Base-by-base conservation (phyloP, 2,888 invertebrate species). In the Saturnia japonica region DNA sequence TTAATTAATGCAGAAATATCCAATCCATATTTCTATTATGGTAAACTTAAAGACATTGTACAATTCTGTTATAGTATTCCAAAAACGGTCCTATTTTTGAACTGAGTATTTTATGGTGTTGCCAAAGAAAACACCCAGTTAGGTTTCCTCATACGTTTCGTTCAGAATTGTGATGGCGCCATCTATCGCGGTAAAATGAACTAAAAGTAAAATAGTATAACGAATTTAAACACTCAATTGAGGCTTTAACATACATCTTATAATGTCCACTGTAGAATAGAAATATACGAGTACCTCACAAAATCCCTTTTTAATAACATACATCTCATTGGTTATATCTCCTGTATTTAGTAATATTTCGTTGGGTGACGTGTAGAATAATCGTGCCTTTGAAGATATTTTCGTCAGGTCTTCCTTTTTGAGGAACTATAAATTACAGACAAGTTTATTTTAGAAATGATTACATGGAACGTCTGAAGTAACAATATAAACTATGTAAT, bases 301-400 rank as follows among this genome's bases (percentile, higher is more conserved):
- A 16, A 87, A 88, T 0, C 92, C 92, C 47, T 84, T 85, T 69
- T 88, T 90, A 64, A 92, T 87, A 62, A 92, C 82, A 68, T 88
- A 91, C 68, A 92, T 88, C 76, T 92, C 92, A 70, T 90, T 91
- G 71, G 82, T 84, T 12, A 91, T 85, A 71, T 92, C 92, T 0
- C 92, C 92, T 0, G 92, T 91, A 73, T 90, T 89, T 60, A 91
- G 70, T 3, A 92, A 76, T 42, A 92, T 86, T 80, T 92, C 92
- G 67, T 91, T 88, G 0, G 92, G 91, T 0, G 90, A 87, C 1
- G 89, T 85, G 75, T 88, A 88, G 77, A 91, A 92, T 42, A 90
- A 71, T 22, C 82, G 80, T 0, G 89, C 88, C 0, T 80, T 78
- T 0, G 90, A 84, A 1, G 88, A 87, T 54, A 92, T 79, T 0